These are phyloP conservation scores for Aegotheles bennettii DNA, from an alignment of 2,113 vertebrate genomes.

Conservation along the genomic window DNA sequence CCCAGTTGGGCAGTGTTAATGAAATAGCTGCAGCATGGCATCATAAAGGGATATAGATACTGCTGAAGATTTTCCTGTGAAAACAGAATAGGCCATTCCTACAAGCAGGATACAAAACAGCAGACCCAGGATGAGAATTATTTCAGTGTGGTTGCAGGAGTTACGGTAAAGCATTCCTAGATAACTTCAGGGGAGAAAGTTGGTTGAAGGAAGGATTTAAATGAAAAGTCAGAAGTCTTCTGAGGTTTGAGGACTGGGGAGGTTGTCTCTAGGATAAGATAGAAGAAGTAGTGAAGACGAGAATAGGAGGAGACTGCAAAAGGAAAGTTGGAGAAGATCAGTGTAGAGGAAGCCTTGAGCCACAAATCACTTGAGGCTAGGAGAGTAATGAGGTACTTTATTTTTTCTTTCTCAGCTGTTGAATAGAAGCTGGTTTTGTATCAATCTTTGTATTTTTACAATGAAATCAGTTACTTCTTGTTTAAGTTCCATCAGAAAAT, in stretches of 20 bases:
- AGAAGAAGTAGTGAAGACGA: background rate
- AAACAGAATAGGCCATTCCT: background rate
- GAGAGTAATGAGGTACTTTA: background rate
- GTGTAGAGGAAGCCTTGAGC: background rate
- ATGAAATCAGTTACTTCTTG: background rate
- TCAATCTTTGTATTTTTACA: background rate
- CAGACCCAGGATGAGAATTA: background rate
- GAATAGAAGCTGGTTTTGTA: background rate
- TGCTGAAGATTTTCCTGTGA: background rate
- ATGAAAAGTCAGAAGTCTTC: background rate
- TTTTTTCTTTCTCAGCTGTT: background rate
- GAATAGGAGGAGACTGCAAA: background rate
- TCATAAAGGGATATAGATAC: background rate
- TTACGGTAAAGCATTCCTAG: background rate
- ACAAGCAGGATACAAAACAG: background rate
- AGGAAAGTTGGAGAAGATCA: background rate
- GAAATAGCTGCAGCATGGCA: background rate
- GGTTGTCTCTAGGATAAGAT: background rate
- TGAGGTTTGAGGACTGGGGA: background rate
- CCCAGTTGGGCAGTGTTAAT: background rate
- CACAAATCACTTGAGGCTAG: background rate
- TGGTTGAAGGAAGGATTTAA: background rate
- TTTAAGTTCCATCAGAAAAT: background rate
- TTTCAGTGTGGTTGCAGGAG: background rate
- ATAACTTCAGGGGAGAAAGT: background rate